A percentile compares a stretch with the other conserved stretches of the same genome.
These are phyloP conservation scores for Isoperla grammatica DNA, from an alignment of 2,888 invertebrate genomes.

Conservation along the genomic window DNA sequence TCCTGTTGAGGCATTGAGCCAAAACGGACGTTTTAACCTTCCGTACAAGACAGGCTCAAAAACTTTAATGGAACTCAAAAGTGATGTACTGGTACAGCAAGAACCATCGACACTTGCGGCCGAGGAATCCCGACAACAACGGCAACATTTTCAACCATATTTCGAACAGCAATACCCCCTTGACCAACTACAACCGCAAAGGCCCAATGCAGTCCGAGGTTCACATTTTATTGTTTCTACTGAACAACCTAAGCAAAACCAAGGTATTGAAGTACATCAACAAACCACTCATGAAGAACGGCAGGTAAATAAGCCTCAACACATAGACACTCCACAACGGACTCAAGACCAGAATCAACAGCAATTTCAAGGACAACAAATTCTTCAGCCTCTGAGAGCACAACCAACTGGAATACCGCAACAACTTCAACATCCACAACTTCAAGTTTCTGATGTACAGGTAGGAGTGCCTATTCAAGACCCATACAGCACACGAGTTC, in stretches of 20 bases:
- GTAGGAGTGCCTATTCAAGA: not conserved
- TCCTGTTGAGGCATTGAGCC: constrained; percentile 67
- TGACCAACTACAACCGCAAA: constrained; percentile 19
- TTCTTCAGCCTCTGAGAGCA: not conserved
- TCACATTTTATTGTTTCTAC: no score
- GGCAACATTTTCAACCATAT: constrained; percentile 43
- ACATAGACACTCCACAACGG: no score
- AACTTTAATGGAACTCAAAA: not conserved
- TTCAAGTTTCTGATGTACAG: constrained; percentile 1
- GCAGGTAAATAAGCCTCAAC: no score
- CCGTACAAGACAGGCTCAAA: constrained; percentile 20
- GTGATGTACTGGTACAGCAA: constrained; percentile 4
- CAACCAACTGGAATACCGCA: constrained; percentile 6
- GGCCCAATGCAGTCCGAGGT: not conserved
- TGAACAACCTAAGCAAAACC: no score
- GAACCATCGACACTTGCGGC: constrained; percentile 19
- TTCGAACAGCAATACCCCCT: constrained; percentile 38
- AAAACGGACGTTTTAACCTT: constrained; percentile 38
- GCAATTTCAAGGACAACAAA: constrained; percentile 13
- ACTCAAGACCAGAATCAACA: constrained; percentile 17
- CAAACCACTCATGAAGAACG: no score
- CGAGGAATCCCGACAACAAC: constrained; percentile 33
- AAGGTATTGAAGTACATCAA: no score
- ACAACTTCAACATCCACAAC: constrained; percentile 14
- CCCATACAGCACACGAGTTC: constrained; percentile 9